A percentile compares a stretch with the other conserved stretches of the same genome.
phyloP scores from a whole-genome alignment of 2,797 vertebrate genomes.

The Falco berigora region DNA sequence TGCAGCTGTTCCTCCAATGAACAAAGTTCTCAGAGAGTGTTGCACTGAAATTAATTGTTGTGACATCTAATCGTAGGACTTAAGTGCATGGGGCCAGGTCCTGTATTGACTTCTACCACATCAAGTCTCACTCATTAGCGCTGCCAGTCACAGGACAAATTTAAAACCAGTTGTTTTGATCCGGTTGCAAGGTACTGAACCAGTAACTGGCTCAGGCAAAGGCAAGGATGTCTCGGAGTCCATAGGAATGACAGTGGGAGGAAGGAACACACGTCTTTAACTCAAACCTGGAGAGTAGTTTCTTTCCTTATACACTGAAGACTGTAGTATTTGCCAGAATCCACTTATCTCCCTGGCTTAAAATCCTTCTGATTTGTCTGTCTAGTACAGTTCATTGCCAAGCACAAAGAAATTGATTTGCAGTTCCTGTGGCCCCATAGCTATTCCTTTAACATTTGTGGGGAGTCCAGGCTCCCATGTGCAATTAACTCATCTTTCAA shows the following conservation, averaged over 20 bases:
- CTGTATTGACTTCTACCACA: neutral
- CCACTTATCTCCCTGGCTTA: neutral
- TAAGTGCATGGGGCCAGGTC: neutral
- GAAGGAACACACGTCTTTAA: neutral
- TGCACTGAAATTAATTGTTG: neutral
- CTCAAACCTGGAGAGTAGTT: neutral
- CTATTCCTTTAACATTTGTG: neutral
- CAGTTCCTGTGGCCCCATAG: neutral
- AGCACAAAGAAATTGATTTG: neutral
- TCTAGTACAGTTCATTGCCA: neutral
- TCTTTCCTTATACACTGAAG: rapidly evolving
- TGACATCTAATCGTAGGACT: neutral
- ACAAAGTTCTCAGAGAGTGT: neutral
- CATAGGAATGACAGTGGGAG: neutral
- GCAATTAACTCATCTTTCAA: neutral
- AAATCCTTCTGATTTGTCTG: neutral
- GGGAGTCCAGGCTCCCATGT: neutral
- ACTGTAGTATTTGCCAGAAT: neutral
- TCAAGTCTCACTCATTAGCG: neutral
- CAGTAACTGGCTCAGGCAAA: neutral
- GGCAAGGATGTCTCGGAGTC: neutral
- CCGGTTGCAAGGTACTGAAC: neutral
- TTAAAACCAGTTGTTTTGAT: neutral
- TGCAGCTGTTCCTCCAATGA: neutral
- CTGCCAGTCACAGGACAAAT: neutral